Base-by-base conservation (phyloP, 2,797 vertebrate species). In the Etheostoma nigrum region DNA sequence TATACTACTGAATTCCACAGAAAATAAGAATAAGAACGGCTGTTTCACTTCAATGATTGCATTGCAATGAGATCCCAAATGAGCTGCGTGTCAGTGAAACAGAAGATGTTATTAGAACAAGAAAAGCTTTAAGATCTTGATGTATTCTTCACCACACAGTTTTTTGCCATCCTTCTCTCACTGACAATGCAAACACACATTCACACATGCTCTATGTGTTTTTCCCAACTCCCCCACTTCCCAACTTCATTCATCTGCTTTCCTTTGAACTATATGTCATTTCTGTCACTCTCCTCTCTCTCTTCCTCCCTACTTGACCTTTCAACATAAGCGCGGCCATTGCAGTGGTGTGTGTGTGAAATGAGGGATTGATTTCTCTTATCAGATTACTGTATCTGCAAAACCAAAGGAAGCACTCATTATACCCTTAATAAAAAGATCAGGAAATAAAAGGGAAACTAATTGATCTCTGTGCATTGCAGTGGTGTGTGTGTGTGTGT, bases 281-380 rank as follows among this genome's bases (percentile, higher is more conserved):
- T 30, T 52, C 23, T 52, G 21, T 9, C 19, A 21, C n/a, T 14
- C 11, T 21, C 11, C 16, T 30, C 14, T 25, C 2, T 62, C 30
- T 5, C 7, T 4, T 62, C 30, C 7, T 15, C 45, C n/a, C 19
- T 19, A 58, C 15, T 16, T 25, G 18, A 59, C 33, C 5, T 10
- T 21, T 23, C 59, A 18, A 6, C 0, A 4, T 45, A 42, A 49
- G 10, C 13, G 21, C 27, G 5, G 5, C 5, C 30, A 30, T 30
- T 30, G 30, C 30, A 30, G 5, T 30, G 30, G 30, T 30, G 30
- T 54, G 0, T 27, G 2, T 53, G 10, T 55, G 16, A 74, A 73
- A 81, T 67, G 53, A 73, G 19, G 42, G 70, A 87, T 84, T 61
- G 55, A 67, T 84, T 85, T 84, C 45, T 84, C 30, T 80, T 52